Evolutionary conservation across 2,888 invertebrate genomes (phyloP).

Genomic region (Chymomyza caudatula): DNA sequence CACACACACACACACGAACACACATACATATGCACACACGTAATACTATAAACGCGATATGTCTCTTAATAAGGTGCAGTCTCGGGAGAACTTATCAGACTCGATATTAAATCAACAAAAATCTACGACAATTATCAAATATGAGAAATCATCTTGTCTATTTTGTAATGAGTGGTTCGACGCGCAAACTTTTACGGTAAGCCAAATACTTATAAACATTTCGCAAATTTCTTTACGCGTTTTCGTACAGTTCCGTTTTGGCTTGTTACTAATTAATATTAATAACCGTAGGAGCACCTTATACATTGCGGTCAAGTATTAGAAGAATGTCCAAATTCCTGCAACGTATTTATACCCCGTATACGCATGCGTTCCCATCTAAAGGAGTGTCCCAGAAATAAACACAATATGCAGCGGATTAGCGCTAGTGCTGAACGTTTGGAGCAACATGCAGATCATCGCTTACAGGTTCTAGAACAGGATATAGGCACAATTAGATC

Average conservation of each 20-base stretch:
- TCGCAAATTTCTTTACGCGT: too few species aligned
- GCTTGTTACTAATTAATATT: too few species aligned
- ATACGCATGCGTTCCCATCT: slow-evolving; percentile 82
- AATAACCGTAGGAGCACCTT: slow-evolving; percentile 81
- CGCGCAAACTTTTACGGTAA: slow-evolving; percentile 83
- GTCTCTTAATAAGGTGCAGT: slow-evolving; percentile 36
- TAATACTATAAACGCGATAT: slow-evolving; percentile 20
- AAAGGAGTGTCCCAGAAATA: slow-evolving; percentile 77
- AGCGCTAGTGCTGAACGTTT: slow-evolving; percentile 54
- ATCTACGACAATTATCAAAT: slow-evolving; percentile 74
- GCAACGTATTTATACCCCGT: slow-evolving; percentile 85
- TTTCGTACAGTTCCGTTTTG: too few species aligned
- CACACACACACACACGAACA: neutral
- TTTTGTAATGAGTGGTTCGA: slow-evolving; percentile 84
- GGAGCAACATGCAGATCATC: slow-evolving; percentile 62
- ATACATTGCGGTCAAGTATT: slow-evolving; percentile 85
- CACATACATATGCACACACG: neutral
- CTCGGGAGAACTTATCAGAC: slow-evolving; percentile 6
- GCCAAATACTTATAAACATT: too few species aligned
- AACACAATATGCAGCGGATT: slow-evolving; percentile 23
- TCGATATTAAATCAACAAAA: slow-evolving; percentile 22
- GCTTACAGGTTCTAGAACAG: slow-evolving; percentile 71
- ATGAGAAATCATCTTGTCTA: slow-evolving; percentile 82
- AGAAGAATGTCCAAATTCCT: slow-evolving; percentile 84
- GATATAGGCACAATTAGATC: slow-evolving; percentile 67